phyloP scores from a whole-genome alignment of 2,888 invertebrate species.

The Myathropa florea region DNA sequence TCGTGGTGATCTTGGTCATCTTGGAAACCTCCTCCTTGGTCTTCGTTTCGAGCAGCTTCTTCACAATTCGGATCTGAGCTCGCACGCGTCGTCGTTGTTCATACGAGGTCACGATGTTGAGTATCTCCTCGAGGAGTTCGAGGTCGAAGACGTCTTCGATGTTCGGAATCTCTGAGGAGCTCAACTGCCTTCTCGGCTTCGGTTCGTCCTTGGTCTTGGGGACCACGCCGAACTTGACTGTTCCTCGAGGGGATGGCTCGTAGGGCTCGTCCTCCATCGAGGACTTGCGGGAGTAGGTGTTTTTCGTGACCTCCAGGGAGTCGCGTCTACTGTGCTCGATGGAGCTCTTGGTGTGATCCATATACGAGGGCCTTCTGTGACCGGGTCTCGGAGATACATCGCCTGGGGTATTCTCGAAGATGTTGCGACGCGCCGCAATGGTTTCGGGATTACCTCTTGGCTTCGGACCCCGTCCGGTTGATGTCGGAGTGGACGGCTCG shows the following conservation, averaged over 20 bases:
- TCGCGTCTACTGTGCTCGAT: constrained; percentile 79
- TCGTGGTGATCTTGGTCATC: constrained; percentile 50
- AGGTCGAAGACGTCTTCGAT: constrained; percentile 89
- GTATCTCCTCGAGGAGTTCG: constrained; percentile 86
- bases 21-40: constrained; percentile 66
- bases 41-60: constrained; percentile 82
- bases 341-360: constrained; percentile 80
- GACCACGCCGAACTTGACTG: constrained; percentile 87
- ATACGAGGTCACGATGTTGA: constrained; percentile 89
- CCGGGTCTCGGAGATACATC: constrained; percentile 51
- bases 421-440: constrained; percentile 77
- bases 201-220: constrained; percentile 83
- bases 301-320: constrained; percentile 78
- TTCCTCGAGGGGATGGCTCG: constrained; percentile 82
- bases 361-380: constrained; percentile 78
- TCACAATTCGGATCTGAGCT: constrained; percentile 88
- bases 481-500: constrained; percentile 45
- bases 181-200: constrained; percentile 81
- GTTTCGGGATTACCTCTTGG: constrained; percentile 73
- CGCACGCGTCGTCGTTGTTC: constrained; percentile 89
- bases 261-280: constrained; percentile 78
- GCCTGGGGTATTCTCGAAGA: constrained; percentile 76
- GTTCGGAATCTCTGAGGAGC: constrained; percentile 81
- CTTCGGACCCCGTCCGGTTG: constrained; percentile 27
- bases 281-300: constrained; percentile 76